These are phyloP conservation scores for Cotesia vestalis DNA, from an alignment of 1,140 invertebrate genomes.

Conservation along the genomic window DNA sequence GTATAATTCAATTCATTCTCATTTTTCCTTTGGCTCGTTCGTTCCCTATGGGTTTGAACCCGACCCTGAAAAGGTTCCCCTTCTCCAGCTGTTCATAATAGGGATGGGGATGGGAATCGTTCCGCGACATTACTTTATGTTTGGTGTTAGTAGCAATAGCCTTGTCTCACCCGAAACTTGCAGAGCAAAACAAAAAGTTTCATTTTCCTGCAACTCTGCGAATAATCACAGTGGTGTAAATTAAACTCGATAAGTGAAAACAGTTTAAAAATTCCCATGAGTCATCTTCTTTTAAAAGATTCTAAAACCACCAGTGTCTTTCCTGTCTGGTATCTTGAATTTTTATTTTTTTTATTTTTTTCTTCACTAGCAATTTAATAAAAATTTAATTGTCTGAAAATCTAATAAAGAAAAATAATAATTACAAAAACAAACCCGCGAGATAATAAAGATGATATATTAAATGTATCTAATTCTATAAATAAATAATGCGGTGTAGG, in stretches of 20 bases:
- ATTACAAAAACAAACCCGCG: too few species aligned
- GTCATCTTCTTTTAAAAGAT: too few species aligned
- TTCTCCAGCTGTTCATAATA: background rate
- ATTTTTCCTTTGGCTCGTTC: background rate
- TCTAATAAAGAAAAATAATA: too few species aligned
- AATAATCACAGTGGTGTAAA: too few species aligned
- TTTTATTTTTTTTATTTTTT: too few species aligned
- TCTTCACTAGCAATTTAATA: too few species aligned
- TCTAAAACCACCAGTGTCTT: too few species aligned
- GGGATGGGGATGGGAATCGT: slow-evolving; percentile 20
- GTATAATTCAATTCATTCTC: background rate
- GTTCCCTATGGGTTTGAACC: slow-evolving; percentile 5
- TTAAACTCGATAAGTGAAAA: too few species aligned
- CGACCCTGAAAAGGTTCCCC: slow-evolving; percentile 18
- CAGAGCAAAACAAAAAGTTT: background rate
- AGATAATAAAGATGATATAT: too few species aligned
- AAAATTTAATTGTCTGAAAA: too few species aligned
- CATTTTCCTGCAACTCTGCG: background rate
- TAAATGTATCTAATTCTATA: slow-evolving; percentile 32
- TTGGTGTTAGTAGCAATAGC: slow-evolving; percentile 6
- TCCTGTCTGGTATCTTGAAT: too few species aligned
- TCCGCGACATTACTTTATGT: slow-evolving; percentile 29
- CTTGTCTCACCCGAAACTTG: slow-evolving; percentile 3
- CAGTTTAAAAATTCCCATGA: too few species aligned
- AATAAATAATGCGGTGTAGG: slow-evolving; percentile 32